Evolutionary conservation across 2,888 invertebrate genomes (phyloP).

Genomic region (Platycnemis pennipes): DNA sequence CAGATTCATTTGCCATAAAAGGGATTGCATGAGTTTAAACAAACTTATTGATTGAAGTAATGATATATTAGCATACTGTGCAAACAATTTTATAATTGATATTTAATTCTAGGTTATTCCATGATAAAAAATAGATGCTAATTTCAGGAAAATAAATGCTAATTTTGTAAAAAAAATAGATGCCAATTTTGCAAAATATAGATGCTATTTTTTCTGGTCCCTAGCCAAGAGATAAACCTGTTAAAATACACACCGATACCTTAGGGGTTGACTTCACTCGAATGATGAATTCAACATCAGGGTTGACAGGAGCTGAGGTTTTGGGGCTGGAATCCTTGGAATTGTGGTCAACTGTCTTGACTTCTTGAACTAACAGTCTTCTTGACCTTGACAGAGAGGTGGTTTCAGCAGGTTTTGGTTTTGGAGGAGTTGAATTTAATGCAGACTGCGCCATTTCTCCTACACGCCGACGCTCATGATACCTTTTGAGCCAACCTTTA

Average conservation of each 20-base stretch:
- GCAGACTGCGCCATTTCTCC: conserved; percentile 27
- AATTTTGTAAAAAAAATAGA: no score
- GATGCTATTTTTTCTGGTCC: no score
- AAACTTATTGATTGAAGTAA: no score
- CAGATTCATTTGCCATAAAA: not conserved
- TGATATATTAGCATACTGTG: not conserved
- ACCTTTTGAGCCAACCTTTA: conserved; percentile 53
- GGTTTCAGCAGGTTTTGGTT: conserved; percentile 38
- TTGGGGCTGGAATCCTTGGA: conserved; percentile 70
- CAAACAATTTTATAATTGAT: not conserved
- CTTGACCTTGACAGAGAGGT: conserved; percentile 62
- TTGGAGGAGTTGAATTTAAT: conserved; percentile 50
- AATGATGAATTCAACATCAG: conserved; percentile 84
- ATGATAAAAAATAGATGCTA: no score
- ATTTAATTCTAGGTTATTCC: no score
- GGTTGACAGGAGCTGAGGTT: conserved; percentile 78
- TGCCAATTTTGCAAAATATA: no score
- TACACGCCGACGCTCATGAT: conserved; percentile 52
- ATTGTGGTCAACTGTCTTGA: conserved; percentile 74
- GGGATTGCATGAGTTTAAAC: no score
- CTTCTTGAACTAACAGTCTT: conserved; percentile 75
- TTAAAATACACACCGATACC: conserved; percentile 3
- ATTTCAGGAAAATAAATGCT: no score
- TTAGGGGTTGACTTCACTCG: conserved; percentile 78
- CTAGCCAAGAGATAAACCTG: no score